These are phyloP conservation scores for Pandemis heparana DNA, from an alignment of 2,888 invertebrate species.

Conservation along the genomic window DNA sequence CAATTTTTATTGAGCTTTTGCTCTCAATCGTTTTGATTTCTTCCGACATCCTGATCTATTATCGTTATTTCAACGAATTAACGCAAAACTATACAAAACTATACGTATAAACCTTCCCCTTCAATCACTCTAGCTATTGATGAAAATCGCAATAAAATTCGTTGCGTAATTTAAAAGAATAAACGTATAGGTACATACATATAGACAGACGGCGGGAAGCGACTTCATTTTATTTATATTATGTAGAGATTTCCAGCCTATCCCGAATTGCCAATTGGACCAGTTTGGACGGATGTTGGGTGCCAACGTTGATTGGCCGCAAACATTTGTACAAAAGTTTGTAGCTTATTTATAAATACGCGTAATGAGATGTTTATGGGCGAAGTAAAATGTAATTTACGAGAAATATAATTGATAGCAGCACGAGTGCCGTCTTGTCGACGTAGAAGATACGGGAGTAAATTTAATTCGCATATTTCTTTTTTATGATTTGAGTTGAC, in stretches of 20 bases:
- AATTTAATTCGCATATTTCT: background rate
- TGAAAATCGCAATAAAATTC: no score
- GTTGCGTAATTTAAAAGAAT: no score
- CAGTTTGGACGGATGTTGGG: background rate
- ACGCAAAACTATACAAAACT: no score
- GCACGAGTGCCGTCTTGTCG: slow-evolving; percentile 1
- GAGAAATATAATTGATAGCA: slow-evolving; percentile 6
- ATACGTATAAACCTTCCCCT: no score
- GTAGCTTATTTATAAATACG: background rate
- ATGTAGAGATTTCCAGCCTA: background rate
- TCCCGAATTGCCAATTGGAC: background rate
- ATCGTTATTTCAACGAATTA: no score
- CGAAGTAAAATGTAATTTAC: background rate
- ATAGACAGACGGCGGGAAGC: no score
- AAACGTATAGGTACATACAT: no score
- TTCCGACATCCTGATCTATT: no score
- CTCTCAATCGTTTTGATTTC: no score
- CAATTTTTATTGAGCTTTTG: no score
- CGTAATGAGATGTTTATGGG: slow-evolving; percentile 1
- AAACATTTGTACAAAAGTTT: background rate
- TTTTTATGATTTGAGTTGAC: background rate
- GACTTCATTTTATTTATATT: no score
- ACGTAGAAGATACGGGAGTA: background rate
- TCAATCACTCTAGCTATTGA: no score
- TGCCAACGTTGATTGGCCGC: background rate